A percentile compares a stretch with the other conserved stretches of the same genome.
These are phyloP conservation scores for Chionodraco myersi DNA, from an alignment of 2,113 vertebrate genomes.

Conservation along the genomic window DNA sequence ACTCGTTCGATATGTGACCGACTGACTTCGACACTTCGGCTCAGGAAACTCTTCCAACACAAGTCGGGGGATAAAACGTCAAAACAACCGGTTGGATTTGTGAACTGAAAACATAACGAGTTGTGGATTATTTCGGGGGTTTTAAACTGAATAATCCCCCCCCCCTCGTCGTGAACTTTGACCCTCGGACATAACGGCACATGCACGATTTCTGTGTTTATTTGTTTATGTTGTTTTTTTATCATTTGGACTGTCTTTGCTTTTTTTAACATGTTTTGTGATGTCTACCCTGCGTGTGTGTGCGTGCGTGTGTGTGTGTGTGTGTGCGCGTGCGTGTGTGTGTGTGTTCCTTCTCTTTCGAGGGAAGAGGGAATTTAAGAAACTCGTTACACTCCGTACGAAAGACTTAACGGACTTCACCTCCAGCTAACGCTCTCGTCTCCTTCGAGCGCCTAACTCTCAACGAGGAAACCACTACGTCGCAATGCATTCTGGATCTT, in stretches of 20 bases:
- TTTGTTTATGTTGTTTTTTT: too few species aligned
- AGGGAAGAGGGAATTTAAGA: conserved; percentile 48
- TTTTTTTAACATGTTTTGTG: too few species aligned
- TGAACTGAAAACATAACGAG: too few species aligned
- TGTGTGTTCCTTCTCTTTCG: conserved; percentile 73
- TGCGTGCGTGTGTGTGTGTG: conserved; percentile 7
- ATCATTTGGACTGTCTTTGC: too few species aligned
- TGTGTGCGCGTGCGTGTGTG: conserved; percentile 23
- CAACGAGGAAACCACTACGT: conserved; percentile 78
- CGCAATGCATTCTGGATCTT: conserved; percentile 40
- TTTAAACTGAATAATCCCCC: neutral
- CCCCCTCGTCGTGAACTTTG: conserved; percentile 45
- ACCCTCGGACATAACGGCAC: conserved; percentile 56
- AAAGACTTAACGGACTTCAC: conserved; percentile 5
- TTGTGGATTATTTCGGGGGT: neutral
- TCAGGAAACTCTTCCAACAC: too few species aligned
- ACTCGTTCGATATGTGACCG: neutral
- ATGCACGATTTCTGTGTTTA: conserved; percentile 57
- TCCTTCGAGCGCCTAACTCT: conserved; percentile 4
- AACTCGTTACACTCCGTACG: neutral
- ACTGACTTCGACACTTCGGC: neutral
- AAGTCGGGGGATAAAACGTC: too few species aligned
- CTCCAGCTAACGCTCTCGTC: neutral
- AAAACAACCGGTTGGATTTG: too few species aligned
- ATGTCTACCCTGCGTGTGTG: too few species aligned